Evolutionary conservation across 92 coral and sea anemone species (phyloP).

Genomic region (Actinernus sp.): DNA sequence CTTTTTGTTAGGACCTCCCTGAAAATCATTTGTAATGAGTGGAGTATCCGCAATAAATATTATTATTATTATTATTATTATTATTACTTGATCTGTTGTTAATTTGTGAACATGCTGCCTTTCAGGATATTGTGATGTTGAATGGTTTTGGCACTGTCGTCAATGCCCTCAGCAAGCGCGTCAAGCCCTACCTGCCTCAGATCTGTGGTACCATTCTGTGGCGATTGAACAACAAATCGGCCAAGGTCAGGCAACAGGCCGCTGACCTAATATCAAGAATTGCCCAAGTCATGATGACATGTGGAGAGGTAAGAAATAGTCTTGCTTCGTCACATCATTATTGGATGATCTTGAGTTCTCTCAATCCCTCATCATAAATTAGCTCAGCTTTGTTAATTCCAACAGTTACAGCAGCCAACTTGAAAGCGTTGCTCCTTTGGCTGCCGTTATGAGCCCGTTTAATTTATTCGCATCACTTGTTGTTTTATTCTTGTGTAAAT

Average conservation of each 20-base stretch:
- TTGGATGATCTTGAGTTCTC: no score
- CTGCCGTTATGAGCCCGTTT: background rate
- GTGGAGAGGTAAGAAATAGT: conserved; percentile 98
- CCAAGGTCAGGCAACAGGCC: conserved; percentile 99
- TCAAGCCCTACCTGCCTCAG: conserved; percentile 98
- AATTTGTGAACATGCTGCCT: no score
- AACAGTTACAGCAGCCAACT: background rate
- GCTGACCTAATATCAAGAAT: conserved; percentile 98
- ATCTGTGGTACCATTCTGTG: conserved; percentile 99
- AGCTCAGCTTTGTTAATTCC: no score
- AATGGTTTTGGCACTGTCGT: conserved; percentile 99
- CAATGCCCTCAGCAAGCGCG: conserved; percentile 96
- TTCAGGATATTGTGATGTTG: conserved; percentile 97
- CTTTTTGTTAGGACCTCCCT: no score
- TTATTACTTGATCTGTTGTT: no score
- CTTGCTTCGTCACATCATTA: no score
- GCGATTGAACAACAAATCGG: conserved; percentile 99
- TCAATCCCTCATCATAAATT: no score
- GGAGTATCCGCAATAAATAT: no score
- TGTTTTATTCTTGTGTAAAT: no score
- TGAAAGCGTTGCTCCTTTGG: background rate
- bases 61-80: no score
- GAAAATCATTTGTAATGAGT: no score
- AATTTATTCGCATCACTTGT: no score
- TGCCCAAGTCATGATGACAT: conserved; percentile 99